Evolutionary conservation across 2,888 invertebrate genomes (phyloP).

Genomic region (Perizoma affinitatum): DNA sequence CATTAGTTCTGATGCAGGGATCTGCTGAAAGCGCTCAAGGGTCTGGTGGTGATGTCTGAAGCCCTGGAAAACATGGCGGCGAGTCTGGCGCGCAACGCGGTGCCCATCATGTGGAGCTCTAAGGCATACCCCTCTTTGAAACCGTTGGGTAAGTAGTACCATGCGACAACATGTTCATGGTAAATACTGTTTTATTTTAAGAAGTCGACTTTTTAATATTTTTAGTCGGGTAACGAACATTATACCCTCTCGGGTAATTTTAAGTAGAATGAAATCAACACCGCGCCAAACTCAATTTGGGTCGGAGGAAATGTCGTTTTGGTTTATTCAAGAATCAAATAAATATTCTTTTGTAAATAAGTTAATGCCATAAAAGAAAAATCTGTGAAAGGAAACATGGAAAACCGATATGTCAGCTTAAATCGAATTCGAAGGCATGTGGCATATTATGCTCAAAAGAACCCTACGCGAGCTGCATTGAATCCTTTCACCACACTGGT

Average conservation of each 20-base stretch:
- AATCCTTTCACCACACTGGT: too few species aligned
- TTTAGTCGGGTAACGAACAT: neutral
- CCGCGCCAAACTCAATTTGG: constrained; percentile 8
- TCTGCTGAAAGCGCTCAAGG: constrained; percentile 89
- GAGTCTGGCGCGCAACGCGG: constrained; percentile 86
- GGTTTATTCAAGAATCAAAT: neutral
- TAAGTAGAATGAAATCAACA: constrained; percentile 6
- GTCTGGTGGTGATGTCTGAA: constrained; percentile 91
- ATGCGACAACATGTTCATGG: too few species aligned
- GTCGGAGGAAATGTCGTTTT: neutral
- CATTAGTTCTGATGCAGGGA: constrained; percentile 59
- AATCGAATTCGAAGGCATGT: too few species aligned
- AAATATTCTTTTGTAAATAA: constrained; percentile 1
- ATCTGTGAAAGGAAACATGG: too few species aligned
- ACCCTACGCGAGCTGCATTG: too few species aligned
- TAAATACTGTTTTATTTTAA: too few species aligned
- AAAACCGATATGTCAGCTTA: too few species aligned
- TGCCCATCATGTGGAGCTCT: constrained; percentile 88
- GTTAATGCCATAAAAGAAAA: neutral
- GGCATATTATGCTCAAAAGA: too few species aligned
- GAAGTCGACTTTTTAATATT: too few species aligned
- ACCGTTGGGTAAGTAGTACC: constrained; percentile 82
- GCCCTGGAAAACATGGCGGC: constrained; percentile 87
- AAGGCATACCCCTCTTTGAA: constrained; percentile 88
- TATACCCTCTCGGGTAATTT: neutral